A percentile compares a stretch with the other conserved stretches of the same genome.
phyloP scores from a whole-genome alignment of 2,113 vertebrate genomes.

The Acinonyx jubatus region DNA sequence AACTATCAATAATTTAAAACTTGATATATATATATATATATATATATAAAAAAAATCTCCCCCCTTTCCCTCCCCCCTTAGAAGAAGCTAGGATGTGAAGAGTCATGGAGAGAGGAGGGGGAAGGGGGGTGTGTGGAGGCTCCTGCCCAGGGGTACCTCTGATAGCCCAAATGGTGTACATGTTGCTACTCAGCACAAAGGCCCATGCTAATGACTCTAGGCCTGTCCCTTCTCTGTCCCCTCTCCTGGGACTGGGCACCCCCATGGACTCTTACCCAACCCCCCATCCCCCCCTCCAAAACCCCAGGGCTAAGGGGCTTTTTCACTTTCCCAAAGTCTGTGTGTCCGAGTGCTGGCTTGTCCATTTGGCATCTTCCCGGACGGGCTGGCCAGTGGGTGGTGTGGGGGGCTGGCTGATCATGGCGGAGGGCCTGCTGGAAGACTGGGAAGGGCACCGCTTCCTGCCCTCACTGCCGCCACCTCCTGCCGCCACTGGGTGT shows the following conservation, averaged over 20 bases:
- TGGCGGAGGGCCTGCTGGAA: constrained; percentile 87
- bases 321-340: constrained; percentile 87
- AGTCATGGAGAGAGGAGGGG: constrained; percentile 67
- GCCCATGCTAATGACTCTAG: constrained; percentile 28
- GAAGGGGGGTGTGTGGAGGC: constrained; percentile 74
- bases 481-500: constrained; percentile 87
- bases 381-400: constrained; percentile 81
- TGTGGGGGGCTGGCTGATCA: constrained; percentile 80
- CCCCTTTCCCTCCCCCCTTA: constrained; percentile 80
- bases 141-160: constrained; percentile 77
- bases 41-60: constrained; percentile 84
- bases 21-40: constrained; percentile 86
- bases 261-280: constrained; percentile 76
- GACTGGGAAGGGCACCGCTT: constrained; percentile 93
- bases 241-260: constrained; percentile 74
- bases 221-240: constrained; percentile 56
- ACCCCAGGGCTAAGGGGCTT: constrained; percentile 65
- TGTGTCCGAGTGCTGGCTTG: constrained; percentile 85
- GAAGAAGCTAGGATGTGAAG: constrained; percentile 83
- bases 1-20: constrained; percentile 92
- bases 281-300: constrained; percentile 57
- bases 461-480: constrained; percentile 90
- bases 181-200: constrained; percentile 42
- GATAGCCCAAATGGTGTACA: constrained; percentile 57
- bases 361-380: constrained; percentile 92